Conservation (phyloP, 1,140 invertebrate species). For the Vollenhovia emeryi region DNA sequence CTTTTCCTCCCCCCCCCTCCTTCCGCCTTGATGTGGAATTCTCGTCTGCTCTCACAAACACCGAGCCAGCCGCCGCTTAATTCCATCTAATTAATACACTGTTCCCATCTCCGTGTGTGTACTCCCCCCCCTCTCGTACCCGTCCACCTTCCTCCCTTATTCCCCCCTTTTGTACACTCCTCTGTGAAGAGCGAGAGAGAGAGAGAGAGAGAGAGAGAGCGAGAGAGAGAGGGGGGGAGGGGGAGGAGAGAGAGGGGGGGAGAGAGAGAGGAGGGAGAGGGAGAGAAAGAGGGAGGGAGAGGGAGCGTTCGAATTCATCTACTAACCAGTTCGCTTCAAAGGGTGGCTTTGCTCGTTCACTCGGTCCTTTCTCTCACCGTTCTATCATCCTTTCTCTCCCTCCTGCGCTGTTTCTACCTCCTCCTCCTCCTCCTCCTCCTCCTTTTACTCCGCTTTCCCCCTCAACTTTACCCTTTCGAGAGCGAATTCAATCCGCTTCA, state of each 20-base stretch:
- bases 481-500: slow-evolving; percentile 70
- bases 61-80: slow-evolving; percentile 75
- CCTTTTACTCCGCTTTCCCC: slow-evolving; percentile 17
- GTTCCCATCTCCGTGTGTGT: slow-evolving; percentile 80
- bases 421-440: slow-evolving; percentile 30
- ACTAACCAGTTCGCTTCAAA: slow-evolving; percentile 79
- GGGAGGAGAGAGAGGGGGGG: background rate
- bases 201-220: background rate
- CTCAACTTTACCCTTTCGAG: slow-evolving; percentile 65
- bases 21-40: slow-evolving; percentile 49
- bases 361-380: slow-evolving; percentile 56
- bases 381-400: slow-evolving; percentile 13
- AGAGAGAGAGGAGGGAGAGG: background rate
- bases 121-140: slow-evolving; percentile 54
- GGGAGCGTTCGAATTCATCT: slow-evolving; percentile 80
- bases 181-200: background rate
- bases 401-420: background rate
- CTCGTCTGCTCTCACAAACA: slow-evolving; percentile 51
- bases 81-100: slow-evolving; percentile 84
- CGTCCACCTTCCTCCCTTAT: slow-evolving; percentile 19
- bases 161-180: slow-evolving; percentile 23
- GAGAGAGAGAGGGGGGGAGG: too few relatives aligned
- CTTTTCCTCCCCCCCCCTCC: slow-evolving; percentile 1
- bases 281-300: background rate
- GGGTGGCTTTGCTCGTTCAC: slow-evolving; percentile 77